Conservation (phyloP, 1,140 invertebrate species). For the Ephestia elutella region DNA sequence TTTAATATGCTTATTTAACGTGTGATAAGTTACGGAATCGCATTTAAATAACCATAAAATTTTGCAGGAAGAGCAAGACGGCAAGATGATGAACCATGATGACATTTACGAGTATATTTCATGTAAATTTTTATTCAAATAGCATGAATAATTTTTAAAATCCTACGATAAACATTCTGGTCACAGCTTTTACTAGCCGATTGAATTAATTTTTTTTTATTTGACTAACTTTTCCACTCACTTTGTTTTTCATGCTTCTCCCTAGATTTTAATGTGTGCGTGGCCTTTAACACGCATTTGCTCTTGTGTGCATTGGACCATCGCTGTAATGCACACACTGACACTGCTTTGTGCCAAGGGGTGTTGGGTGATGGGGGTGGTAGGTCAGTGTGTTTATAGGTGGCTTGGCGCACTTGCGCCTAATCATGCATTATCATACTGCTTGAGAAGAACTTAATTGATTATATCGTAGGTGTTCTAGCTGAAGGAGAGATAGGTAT, state of each 20-base stretch:
- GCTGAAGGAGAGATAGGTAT: not conserved
- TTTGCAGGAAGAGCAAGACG: too few relatives aligned
- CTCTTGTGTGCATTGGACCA: constrained; percentile 8
- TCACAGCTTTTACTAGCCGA: too few relatives aligned
- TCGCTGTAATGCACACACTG: not conserved
- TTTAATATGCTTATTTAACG: too few relatives aligned
- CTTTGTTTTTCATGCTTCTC: not conserved
- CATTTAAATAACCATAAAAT: too few relatives aligned
- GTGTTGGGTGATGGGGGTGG: constrained; percentile 25
- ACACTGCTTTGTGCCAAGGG: constrained; percentile 10
- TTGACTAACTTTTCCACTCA: not conserved
- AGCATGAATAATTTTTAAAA: too few relatives aligned
- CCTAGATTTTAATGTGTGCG: not conserved
- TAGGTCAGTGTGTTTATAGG: constrained; percentile 60
- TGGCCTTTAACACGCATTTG: constrained; percentile 8
- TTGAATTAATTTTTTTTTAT: too few relatives aligned
- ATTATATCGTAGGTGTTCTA: not conserved
- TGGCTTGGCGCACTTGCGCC: constrained; percentile 37
- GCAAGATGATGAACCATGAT: too few relatives aligned
- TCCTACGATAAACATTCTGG: too few relatives aligned
- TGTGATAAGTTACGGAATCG: too few relatives aligned
- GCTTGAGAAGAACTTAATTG: constrained; percentile 5
- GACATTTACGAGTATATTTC: too few relatives aligned
- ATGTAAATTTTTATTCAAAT: too few relatives aligned
- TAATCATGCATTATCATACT: constrained; percentile 41